Percentiles rank a stretch among this genome's conserved stretches.
These are phyloP conservation scores for Paramisgurnus dabryanus DNA, from an alignment of 2,113 vertebrate species.

Conservation along the genomic window DNA sequence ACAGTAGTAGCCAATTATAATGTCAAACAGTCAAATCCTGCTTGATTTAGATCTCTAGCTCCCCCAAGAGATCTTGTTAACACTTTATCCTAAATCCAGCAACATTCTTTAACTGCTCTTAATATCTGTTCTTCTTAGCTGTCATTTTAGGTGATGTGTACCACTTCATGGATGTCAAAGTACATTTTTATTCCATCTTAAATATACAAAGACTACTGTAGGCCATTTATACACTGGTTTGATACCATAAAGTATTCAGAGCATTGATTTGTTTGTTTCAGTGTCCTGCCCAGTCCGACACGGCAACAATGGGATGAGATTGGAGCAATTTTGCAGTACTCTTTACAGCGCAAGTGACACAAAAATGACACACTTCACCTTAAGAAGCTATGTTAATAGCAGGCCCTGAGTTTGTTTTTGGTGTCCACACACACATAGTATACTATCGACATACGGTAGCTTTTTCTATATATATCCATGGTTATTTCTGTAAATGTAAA, in stretches of 20 bases:
- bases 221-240: no score
- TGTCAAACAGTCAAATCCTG: slow-evolving; percentile 17
- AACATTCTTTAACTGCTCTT: not conserved
- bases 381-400: not conserved
- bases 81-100: not conserved
- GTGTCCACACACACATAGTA: not conserved
- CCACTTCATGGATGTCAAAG: no score
- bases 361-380: not conserved
- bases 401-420: not conserved
- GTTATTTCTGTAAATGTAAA: slow-evolving; percentile 9
- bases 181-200: no score
- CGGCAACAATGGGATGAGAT: no score
- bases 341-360: no score
- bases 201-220: no score
- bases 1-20: not conserved
- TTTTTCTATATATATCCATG: not conserved
- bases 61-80: not conserved
- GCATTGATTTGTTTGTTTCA: no score
- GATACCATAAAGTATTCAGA: no score
- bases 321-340: no score
- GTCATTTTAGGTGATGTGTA: no score
- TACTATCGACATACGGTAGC: not conserved
- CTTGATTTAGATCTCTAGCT: not conserved
- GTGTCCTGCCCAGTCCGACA: no score
- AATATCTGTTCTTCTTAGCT: not conserved